Evolutionary conservation across 2,888 invertebrate species (phyloP).

Genomic region (Diarsia dahlii): DNA sequence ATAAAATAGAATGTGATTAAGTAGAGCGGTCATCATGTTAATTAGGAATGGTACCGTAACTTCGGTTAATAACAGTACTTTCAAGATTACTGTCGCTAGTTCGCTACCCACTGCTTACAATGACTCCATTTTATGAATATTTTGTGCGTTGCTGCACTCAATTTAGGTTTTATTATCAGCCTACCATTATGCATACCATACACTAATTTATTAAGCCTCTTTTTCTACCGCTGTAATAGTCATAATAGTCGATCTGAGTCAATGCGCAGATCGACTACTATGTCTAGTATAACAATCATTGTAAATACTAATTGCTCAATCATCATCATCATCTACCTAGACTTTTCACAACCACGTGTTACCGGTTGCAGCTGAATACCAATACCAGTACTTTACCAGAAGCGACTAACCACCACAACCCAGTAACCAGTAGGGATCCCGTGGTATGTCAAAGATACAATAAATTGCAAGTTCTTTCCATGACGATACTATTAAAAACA

Average conservation of each 20-base stretch:
- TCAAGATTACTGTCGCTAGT: slow-evolving; percentile 1
- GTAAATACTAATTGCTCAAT: neutral
- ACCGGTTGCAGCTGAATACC: no score
- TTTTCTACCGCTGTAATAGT: neutral
- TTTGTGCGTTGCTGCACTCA: neutral
- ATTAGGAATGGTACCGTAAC: slow-evolving; percentile 12
- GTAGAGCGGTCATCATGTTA: slow-evolving; percentile 15
- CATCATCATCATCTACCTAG: no score
- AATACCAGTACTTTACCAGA: no score
- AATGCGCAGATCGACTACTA: neutral
- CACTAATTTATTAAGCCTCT: no score
- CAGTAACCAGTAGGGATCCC: no score
- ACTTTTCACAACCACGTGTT: no score
- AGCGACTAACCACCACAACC: no score
- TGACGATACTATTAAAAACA: neutral
- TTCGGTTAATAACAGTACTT: slow-evolving; percentile 25
- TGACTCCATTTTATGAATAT: neutral
- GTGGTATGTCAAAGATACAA: no score
- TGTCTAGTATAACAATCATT: neutral
- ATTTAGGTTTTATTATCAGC: neutral
- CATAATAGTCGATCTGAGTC: no score
- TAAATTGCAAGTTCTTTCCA: no score
- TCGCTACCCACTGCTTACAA: slow-evolving; percentile 1
- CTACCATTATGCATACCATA: neutral
- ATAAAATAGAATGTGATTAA: slow-evolving; percentile 13